Evolutionary conservation across 2,113 vertebrate species (phyloP).

Genomic region (Anguilla rostrata): DNA sequence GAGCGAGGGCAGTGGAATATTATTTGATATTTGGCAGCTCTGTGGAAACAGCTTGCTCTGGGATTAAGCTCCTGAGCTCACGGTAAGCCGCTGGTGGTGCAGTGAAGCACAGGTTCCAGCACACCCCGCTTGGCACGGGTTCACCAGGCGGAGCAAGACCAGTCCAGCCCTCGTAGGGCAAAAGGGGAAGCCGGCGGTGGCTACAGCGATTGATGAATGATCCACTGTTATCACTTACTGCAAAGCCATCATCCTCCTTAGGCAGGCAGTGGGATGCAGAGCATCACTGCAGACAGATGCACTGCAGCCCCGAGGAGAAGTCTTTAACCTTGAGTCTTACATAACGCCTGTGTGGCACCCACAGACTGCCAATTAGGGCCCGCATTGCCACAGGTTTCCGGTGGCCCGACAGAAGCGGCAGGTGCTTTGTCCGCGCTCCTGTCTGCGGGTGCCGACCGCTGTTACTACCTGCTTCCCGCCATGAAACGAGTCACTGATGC

Average conservation of each 20-base stretch:
- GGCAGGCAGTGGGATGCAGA: background rate
- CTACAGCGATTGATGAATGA: background rate
- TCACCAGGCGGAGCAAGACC: too few relatives aligned
- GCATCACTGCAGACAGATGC: background rate
- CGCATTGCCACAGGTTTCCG: background rate
- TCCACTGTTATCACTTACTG: background rate
- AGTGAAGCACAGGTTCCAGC: background rate
- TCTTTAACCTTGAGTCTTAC: background rate
- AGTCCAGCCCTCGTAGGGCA: background rate
- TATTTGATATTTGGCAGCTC: background rate
- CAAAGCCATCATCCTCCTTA: background rate
- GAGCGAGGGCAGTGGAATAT: background rate
- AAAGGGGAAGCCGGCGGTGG: background rate
- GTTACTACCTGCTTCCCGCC: constrained; percentile 12
- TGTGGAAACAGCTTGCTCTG: background rate
- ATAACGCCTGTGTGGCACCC: background rate
- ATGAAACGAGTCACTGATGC: constrained; percentile 18
- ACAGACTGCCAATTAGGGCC: background rate
- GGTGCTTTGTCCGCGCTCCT: background rate
- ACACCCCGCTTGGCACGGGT: background rate
- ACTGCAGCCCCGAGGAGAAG: background rate
- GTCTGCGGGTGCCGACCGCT: constrained; percentile 19
- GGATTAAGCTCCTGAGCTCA: background rate
- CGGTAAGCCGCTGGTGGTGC: background rate
- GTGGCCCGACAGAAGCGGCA: background rate